Conservation (phyloP, 2,888 invertebrate species). For the Idaea dimidiata region DNA sequence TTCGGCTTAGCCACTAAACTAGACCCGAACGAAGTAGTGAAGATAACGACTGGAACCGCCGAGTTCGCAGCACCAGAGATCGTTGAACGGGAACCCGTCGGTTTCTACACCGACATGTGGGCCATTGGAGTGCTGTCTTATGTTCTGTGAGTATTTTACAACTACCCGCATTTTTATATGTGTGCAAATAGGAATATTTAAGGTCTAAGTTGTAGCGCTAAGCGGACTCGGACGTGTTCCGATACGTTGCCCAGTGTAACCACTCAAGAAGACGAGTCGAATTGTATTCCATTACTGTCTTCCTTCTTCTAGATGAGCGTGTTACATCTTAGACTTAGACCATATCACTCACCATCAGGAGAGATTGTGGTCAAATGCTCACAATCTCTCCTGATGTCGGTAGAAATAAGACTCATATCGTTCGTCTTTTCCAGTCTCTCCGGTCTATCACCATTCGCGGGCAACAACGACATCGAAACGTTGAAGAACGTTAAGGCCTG, state of each 20-base stretch:
- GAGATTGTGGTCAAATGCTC: no score
- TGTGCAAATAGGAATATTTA: no score
- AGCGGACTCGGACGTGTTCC: no score
- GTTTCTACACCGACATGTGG: conserved; percentile 99
- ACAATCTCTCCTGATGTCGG: no score
- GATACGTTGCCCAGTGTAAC: no score
- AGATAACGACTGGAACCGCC: conserved; percentile 99
- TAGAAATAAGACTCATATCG: no score
- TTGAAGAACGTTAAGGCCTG: conserved; percentile 98
- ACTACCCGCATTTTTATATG: not conserved
- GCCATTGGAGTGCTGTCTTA: conserved; percentile 99
- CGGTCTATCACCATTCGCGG: conserved; percentile 99
- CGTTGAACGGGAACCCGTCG: conserved; percentile 98
- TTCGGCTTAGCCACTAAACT: conserved; percentile 99
- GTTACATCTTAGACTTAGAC: no score
- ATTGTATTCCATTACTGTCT: no score
- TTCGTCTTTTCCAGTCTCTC: conserved; percentile 84
- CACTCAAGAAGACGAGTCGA: no score
- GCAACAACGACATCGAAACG: conserved; percentile 98
- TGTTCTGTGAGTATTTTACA: conserved; percentile 89
- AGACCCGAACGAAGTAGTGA: conserved; percentile 98
- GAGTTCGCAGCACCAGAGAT: conserved; percentile 99
- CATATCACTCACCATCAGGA: no score
- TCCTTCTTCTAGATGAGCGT: no score
- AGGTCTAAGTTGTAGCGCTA: no score